phyloP scores from a whole-genome alignment of 2,797 vertebrate species.

The Oreochromis grahami region DNA sequence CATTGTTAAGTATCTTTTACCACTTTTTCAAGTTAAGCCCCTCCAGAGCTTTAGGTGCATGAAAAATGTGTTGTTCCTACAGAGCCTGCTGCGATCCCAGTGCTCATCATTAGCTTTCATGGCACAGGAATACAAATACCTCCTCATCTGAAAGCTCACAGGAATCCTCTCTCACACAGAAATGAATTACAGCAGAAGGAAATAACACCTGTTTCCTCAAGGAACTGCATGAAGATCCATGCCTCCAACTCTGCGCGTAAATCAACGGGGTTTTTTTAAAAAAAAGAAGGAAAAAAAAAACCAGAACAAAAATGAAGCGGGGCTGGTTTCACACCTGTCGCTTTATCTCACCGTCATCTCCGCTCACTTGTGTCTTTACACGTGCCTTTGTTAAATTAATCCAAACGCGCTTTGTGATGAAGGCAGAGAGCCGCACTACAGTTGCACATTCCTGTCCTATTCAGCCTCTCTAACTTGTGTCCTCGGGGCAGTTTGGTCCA shows the following conservation, averaged over 20 bases:
- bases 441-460: constrained; percentile 41
- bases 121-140: constrained; percentile 43
- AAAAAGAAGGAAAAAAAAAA: neutral
- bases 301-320: neutral
- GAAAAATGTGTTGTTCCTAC: constrained; percentile 46
- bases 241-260: neutral
- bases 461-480: constrained; percentile 43
- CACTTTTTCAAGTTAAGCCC: constrained; percentile 47
- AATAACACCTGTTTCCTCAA: constrained; percentile 54
- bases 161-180: neutral
- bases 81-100: constrained; percentile 19
- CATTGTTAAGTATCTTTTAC: constrained; percentile 45
- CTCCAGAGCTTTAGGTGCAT: constrained; percentile 45
- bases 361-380: neutral
- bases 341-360: neutral
- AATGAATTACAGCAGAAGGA: constrained; percentile 31
- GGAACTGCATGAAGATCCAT: constrained; percentile 18
- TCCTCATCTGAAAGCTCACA: constrained; percentile 10
- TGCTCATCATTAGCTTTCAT: constrained; percentile 49
- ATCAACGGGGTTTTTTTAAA: neutral
- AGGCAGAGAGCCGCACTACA: neutral
- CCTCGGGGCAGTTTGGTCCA: constrained; percentile 52
- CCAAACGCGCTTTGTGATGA: neutral
- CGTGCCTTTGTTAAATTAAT: constrained; percentile 22
- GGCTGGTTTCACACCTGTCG: constrained; percentile 24